Base-by-base conservation (phyloP, 2,888 invertebrate genomes). In the Crocallis elinguaria region DNA sequence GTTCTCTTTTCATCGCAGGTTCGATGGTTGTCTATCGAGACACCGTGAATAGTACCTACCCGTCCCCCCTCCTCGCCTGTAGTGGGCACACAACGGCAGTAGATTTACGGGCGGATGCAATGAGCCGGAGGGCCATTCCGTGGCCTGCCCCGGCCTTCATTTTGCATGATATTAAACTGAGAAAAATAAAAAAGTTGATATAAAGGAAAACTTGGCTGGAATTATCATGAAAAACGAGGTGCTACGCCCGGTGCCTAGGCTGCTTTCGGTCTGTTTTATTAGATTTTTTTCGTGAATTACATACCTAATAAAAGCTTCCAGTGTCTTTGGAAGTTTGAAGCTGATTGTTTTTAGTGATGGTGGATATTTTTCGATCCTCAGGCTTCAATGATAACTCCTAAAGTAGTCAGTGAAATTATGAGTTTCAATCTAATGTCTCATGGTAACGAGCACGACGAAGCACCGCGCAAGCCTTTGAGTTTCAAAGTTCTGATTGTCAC, bases 131-230 rank as follows among this genome's bases (percentile, higher is more conserved):
- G 75, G 71, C 82, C 74, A 80, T 82, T 82, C 79, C 71, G 62
- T 75, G 71, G 75, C 75, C 68, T 71, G 64, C 67, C 70, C 67
- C 64, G 67, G 73, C 73, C 81, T 83, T 79, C 79, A 81, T 84
- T 88, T 81, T 79, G 84, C 84, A 85, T 84, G 79, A 80, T 86
- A 87, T 85, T 86, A 85, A 85, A 83, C 73, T 76, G 72, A 69
- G 64, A 76, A 78, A 86, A 82, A 77, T 73, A 77, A 79, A 77
- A 80, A 80, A 81, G 77, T 77, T 75, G 66, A 75, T 77, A 77
- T 78, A 83, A 81, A 78, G 69, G 75, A 74, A 77, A 80, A 82
- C 80, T 84, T 80, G 70, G 74, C 51, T 64, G 64, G 66, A 82
- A 86, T 86, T 86, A 85, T 82, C 79, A 82, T 85, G 79, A 78